Conservation (phyloP, 2,888 invertebrate species). For the Yponomeuta malinellus region DNA sequence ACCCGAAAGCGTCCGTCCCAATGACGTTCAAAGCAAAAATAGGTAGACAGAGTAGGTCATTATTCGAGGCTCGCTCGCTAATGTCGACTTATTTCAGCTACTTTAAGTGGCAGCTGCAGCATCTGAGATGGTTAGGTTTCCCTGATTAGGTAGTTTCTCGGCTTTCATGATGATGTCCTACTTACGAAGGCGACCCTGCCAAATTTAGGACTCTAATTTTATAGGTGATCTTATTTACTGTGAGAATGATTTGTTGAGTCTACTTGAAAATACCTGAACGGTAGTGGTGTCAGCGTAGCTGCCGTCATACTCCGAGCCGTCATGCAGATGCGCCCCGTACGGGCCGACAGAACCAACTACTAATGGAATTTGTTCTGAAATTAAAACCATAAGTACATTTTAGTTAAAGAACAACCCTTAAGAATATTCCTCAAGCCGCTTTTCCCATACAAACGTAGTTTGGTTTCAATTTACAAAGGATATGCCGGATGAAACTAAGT, state of each 20-base stretch:
- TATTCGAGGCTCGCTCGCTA: conserved; percentile 15
- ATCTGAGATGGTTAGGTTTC: too few species aligned
- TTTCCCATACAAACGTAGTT: too few species aligned
- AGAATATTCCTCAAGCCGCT: too few species aligned
- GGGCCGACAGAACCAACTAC: conserved; percentile 95
- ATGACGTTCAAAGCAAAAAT: conserved; percentile 35
- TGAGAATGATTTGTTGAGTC: not conserved
- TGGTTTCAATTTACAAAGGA: too few species aligned
- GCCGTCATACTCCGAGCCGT: conserved; percentile 96
- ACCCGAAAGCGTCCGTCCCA: conserved; percentile 36
- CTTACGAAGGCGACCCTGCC: too few species aligned
- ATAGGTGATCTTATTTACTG: not conserved
- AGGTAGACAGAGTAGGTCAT: conserved; percentile 28
- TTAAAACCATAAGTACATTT: conserved; percentile 15
- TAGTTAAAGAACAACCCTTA: not conserved
- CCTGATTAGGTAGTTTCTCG: too few species aligned
- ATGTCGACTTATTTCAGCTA: not conserved
- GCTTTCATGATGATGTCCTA: too few species aligned
- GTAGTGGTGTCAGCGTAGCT: conserved; percentile 82
- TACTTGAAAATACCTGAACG: conserved; percentile 56
- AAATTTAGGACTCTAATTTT: too few species aligned
- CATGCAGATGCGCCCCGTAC: conserved; percentile 92
- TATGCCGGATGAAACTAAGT: too few species aligned
- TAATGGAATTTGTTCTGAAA: conserved; percentile 64
- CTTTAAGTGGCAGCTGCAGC: not conserved